Percentiles rank a stretch among this genome's conserved stretches.
phyloP scores from a whole-genome alignment of 2,113 vertebrate species.

The Peromyscus polionotus region DNA sequence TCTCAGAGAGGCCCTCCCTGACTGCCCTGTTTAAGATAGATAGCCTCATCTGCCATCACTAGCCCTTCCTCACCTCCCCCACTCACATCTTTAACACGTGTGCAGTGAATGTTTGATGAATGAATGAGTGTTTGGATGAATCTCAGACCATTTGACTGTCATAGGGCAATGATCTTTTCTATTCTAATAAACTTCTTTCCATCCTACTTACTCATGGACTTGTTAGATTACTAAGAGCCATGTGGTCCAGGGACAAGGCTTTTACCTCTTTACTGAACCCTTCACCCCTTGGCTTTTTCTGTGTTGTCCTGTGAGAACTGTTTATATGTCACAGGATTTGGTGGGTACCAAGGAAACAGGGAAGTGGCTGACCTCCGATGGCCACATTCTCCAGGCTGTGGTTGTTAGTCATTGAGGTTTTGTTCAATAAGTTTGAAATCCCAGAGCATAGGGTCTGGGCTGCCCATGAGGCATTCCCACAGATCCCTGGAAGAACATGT shows the following conservation, averaged over 20 bases:
- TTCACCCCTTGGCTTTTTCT: background rate
- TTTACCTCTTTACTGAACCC: background rate
- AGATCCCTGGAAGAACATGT: background rate
- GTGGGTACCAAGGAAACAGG: constrained; percentile 52
- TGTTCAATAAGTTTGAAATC: constrained; percentile 29
- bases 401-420: constrained; percentile 77
- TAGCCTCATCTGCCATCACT: no score
- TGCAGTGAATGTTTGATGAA: background rate
- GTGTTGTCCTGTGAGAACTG: background rate
- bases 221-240: background rate
- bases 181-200: background rate
- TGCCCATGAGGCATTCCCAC: background rate
- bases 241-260: background rate
- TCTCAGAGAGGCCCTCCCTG: background rate
- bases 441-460: background rate
- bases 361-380: constrained; percentile 45
- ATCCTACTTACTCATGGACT: background rate
- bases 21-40: background rate
- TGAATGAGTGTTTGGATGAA: background rate
- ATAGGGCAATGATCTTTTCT: background rate
- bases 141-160: background rate
- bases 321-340: background rate
- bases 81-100: background rate
- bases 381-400: constrained; percentile 35
- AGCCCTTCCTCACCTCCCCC: background rate